Evolutionary conservation across 2,797 vertebrate species (phyloP), one percentile per base, ranked within the genome.

Genomic region (Tamandua tetradactyla): DNA sequence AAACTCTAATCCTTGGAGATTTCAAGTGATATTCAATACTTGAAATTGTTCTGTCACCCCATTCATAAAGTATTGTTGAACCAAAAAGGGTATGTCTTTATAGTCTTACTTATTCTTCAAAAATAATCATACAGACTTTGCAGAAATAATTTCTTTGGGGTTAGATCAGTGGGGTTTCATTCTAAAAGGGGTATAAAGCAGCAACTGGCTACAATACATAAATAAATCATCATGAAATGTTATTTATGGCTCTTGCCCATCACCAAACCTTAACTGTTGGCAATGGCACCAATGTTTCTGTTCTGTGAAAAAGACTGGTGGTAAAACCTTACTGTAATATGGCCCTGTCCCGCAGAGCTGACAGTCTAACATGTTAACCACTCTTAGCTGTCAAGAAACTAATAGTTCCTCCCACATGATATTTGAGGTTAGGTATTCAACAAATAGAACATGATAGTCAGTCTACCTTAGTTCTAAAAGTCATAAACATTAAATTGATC

Each of bases 1-100:
- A 40, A 87, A 79, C 75, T 87, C 49, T 90, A 57, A 79, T 69
- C 37, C 44, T 87, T 87, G 76, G 52, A 44, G 17, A 87, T 71
- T 89, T 94, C 37, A 79, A 55, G 22, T 82, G 57, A 88, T 64
- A 72, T 3, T 94, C 66, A 55, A 25, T 17, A 1, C 14, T 93
- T 89, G 71, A 83, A 91, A 85, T 86, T 79, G 44, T 3, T 85
- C 44, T 85, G 1, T 72, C 35, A 82, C 27, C 20, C 35, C 93
- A 32, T 93, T 93, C 83, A 27, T 85, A 76, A 86, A 95, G 14
- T 94, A 75, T 75, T 83, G 13, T 82, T 94, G 30, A 78, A 3
- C 64, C 61, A 89, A 49, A 85, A 86, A 75, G 57, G 35, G 12
- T 88, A 32, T 89, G 22, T 81, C 88, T 64, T 95, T 87, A 84